Conservation (phyloP, 2,113 vertebrate species). For the Anolis carolinensis region DNA sequence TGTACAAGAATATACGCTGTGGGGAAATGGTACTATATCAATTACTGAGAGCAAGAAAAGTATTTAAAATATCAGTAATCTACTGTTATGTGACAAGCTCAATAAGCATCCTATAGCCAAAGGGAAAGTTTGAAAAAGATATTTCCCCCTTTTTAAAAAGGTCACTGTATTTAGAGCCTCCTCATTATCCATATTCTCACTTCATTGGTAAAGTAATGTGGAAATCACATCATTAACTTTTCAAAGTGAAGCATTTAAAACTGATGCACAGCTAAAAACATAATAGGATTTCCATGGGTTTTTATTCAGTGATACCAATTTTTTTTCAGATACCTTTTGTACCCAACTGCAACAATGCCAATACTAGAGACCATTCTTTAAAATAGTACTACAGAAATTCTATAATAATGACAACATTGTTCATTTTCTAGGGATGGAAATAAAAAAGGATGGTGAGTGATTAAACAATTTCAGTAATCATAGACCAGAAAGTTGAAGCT, state of each 20-base stretch:
- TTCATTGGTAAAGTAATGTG: slow-evolving; percentile 56
- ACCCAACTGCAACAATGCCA: background rate
- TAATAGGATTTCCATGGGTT: background rate
- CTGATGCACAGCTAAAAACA: slow-evolving; percentile 22
- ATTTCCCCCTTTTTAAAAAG: slow-evolving; percentile 50
- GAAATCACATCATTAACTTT: slow-evolving; percentile 63
- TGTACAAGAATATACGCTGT: slow-evolving; percentile 60
- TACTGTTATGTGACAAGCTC: slow-evolving; percentile 55
- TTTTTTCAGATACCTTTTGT: slow-evolving; percentile 30
- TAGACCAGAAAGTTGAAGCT: background rate
- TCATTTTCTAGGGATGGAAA: background rate
- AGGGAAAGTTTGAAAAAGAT: slow-evolving; percentile 50
- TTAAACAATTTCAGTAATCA: background rate
- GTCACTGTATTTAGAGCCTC: slow-evolving; percentile 40
- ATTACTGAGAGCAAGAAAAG: slow-evolving; percentile 54
- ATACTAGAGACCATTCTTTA: background rate
- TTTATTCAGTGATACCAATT: slow-evolving; percentile 16
- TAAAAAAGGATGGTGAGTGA: background rate
- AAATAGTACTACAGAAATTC: background rate
- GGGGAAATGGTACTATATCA: slow-evolving; percentile 62
- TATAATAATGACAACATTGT: background rate
- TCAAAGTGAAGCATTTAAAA: slow-evolving; percentile 45
- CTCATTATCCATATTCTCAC: slow-evolving; percentile 55
- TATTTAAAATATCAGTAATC: slow-evolving; percentile 54
- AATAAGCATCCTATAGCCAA: slow-evolving; percentile 54